phyloP scores from a whole-genome alignment of 2,797 vertebrate genomes.

The Lepilemur ruficaudatus region DNA sequence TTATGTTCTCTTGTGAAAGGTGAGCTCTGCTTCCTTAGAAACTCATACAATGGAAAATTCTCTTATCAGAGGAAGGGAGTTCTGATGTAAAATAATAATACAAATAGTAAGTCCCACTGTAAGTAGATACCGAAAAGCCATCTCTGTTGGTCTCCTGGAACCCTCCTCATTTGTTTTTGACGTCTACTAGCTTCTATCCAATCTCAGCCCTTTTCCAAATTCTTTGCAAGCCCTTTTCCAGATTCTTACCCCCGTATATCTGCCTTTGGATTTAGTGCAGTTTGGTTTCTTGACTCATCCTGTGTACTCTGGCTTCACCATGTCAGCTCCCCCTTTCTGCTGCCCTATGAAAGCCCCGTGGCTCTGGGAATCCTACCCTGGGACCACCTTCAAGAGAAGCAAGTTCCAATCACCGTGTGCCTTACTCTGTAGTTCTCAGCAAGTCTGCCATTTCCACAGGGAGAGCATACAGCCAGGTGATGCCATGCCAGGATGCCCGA shows the following conservation, averaged over 20 bases:
- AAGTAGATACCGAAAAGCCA: not conserved
- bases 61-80: not conserved
- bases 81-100: not conserved
- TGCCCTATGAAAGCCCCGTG: not conserved
- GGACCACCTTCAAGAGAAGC: not conserved
- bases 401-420: not conserved
- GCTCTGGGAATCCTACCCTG: not conserved
- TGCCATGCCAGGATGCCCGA: accelerated
- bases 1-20: not conserved
- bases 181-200: not conserved
- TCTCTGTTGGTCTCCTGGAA: not conserved
- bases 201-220: not conserved
- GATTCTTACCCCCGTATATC: not conserved
- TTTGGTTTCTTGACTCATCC: not conserved
- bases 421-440: not conserved
- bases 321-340: not conserved
- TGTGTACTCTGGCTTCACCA: not conserved
- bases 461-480: not conserved
- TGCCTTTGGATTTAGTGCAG: not conserved
- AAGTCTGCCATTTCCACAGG: not conserved
- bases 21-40: not conserved
- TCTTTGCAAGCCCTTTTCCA: not conserved
- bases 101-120: not conserved
- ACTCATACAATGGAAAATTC: not conserved
- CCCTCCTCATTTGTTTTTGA: not conserved